Conservation (phyloP, 2,113 vertebrate genomes). For the Saccopteryx leptura region DNA sequence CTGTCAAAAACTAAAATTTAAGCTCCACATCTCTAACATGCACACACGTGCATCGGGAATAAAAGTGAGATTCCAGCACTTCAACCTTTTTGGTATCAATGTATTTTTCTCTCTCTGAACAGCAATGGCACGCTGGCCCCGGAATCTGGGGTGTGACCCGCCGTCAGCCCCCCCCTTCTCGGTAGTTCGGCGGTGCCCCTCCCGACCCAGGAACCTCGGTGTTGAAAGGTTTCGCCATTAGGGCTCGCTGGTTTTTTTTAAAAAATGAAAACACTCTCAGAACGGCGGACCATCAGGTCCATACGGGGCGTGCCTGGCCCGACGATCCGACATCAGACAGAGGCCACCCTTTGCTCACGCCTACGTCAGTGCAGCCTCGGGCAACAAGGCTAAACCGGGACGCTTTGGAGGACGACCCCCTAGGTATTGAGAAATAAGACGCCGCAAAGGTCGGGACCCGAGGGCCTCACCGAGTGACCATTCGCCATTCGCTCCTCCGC, state of each 20-base stretch:
- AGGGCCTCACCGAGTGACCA: background rate
- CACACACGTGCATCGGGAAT: background rate
- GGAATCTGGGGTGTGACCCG: background rate
- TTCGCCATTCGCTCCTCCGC: too few relatives aligned
- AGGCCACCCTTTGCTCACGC: too few relatives aligned
- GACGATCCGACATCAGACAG: background rate
- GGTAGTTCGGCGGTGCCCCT: background rate
- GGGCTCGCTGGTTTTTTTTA: background rate
- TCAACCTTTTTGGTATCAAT: background rate
- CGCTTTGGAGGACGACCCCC: too few relatives aligned
- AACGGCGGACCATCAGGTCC: background rate
- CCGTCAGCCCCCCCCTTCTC: too few relatives aligned
- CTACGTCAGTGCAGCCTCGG: too few relatives aligned
- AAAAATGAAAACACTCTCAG: background rate
- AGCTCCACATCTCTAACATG: background rate
- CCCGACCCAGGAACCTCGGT: background rate
- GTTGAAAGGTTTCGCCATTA: background rate
- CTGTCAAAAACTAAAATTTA: background rate
- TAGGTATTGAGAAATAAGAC: too few relatives aligned
- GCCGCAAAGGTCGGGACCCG: fast-evolving
- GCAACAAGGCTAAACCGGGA: too few relatives aligned
- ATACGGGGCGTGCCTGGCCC: background rate
- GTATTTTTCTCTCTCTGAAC: background rate
- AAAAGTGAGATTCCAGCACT: background rate
- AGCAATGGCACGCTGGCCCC: background rate